Conservation (phyloP, 2,888 invertebrate species). For the Spodoptera exigua region DNA sequence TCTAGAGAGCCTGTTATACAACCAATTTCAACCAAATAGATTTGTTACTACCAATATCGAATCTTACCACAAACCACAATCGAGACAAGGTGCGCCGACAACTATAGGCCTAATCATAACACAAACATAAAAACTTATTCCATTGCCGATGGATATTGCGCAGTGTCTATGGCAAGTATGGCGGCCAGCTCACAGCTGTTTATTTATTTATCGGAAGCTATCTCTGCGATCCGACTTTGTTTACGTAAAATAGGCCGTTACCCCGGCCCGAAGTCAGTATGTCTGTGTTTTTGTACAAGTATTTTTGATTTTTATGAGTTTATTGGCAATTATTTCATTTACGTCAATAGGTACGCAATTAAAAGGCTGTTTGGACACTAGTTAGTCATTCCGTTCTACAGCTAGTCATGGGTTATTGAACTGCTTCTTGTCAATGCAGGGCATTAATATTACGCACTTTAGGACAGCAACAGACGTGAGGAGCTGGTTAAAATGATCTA, state of each 20-base stretch:
- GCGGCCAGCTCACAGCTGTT: conserved; percentile 25
- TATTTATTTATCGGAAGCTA: conserved; percentile 46
- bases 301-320: conserved; percentile 46
- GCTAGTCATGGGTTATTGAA: too few relatives aligned
- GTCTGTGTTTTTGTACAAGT: conserved; percentile 17
- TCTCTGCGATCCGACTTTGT: conserved; percentile 49
- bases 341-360: conserved; percentile 8
- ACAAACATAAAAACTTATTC: conserved; percentile 35
- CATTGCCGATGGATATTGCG: conserved; percentile 47
- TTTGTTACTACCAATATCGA: conserved; percentile 17
- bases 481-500: too few relatives aligned
- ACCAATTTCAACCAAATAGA: neutral
- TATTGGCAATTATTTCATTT: conserved; percentile 37
- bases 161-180: conserved; percentile 47
- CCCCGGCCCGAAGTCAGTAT: conserved; percentile 37
- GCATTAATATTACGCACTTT: too few relatives aligned
- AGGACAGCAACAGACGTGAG: too few relatives aligned
- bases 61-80: conserved; percentile 15
- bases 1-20: too few relatives aligned
- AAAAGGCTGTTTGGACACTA: neutral
- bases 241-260: conserved; percentile 55
- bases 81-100: neutral
- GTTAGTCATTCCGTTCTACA: neutral
- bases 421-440: too few relatives aligned
- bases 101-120: conserved; percentile 22